Conservation (phyloP, 2,888 invertebrate genomes). For the Pemphredon lugubris region DNA sequence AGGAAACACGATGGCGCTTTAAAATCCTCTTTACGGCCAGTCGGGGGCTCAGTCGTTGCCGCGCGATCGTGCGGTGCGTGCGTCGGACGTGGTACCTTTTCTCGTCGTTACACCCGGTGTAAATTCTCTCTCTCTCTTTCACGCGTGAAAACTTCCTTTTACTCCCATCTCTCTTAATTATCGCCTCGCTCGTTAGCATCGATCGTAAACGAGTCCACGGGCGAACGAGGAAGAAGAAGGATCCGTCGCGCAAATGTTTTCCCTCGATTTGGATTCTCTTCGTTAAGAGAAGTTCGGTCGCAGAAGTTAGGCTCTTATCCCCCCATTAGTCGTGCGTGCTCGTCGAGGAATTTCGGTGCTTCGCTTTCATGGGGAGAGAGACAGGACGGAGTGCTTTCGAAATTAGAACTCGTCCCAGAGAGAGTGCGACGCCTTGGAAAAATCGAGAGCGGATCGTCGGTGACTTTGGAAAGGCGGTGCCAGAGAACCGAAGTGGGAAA, state of each 20-base stretch:
- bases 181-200: too few relatives aligned
- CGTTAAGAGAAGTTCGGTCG: too few relatives aligned
- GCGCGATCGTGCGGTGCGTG: conserved; percentile 52
- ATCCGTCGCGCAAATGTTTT: too few relatives aligned
- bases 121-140: neutral
- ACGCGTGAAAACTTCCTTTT: neutral
- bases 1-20: conserved; percentile 11
- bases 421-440: neutral
- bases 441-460: neutral
- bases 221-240: too few relatives aligned
- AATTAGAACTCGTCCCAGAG: neutral
- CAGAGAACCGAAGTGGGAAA: too few relatives aligned
- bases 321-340: neutral
- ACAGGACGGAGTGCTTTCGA: neutral
- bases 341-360: neutral
- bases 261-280: too few relatives aligned
- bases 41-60: conserved; percentile 54
- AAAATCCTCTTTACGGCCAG: conserved; percentile 17
- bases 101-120: neutral
- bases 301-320: neutral
- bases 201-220: too few relatives aligned
- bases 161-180: too few relatives aligned
- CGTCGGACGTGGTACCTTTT: conserved; percentile 19
- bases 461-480: neutral
- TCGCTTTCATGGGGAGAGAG: neutral